Base-by-base conservation (phyloP, 2,797 vertebrate genomes). In the Diplodus puntazzo region DNA sequence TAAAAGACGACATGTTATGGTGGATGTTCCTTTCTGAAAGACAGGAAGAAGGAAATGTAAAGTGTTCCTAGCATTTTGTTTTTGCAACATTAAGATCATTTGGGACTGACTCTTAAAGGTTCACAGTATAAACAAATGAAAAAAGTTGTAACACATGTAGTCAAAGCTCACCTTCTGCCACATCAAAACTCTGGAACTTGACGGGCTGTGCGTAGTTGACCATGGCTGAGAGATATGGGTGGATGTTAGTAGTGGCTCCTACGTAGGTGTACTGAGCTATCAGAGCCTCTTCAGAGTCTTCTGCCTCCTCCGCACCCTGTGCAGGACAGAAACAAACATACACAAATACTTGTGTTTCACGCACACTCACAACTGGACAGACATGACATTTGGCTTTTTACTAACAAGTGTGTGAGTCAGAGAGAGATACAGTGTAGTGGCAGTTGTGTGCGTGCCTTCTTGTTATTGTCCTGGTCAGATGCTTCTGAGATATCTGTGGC, bases 1-100 rank as follows among this genome's bases (percentile, higher is more conserved):
- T 99, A 87, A 99, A 99, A 69, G 98, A 99, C 0, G 98, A 99
- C 98, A 99, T 99, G 92, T 99, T 99, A 80, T 98, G 97, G 89
- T 99, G 97, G 90, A 98, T 96, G 89, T 99, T 99, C 55, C 96
- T 96, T 42, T 99, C 98, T 99, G 85, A 65, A 88, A 87, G 27
- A 79, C 23, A 71, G 2, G 46, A 0, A 21, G 34, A 30, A 63
- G 0, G 11, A 6, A n/a, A 77, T 21, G 3, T 43, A 11, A 45
- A 48, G 13, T 14, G 12, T 7, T 65, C 2, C 4, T 18, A 39
- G 17, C 1, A 21, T 54, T 25, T 50, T 30, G 43, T 11, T 53
- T 83, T 64, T 25, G 55, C 16, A 13, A 49, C 17, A 61, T 6
- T 20, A 0, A 43, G 0, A 13, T n/a, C 18, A 23, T 18, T 61